These are phyloP conservation scores for Apodemus sylvaticus DNA, from an alignment of 2,113 vertebrate species.

Conservation along the genomic window DNA sequence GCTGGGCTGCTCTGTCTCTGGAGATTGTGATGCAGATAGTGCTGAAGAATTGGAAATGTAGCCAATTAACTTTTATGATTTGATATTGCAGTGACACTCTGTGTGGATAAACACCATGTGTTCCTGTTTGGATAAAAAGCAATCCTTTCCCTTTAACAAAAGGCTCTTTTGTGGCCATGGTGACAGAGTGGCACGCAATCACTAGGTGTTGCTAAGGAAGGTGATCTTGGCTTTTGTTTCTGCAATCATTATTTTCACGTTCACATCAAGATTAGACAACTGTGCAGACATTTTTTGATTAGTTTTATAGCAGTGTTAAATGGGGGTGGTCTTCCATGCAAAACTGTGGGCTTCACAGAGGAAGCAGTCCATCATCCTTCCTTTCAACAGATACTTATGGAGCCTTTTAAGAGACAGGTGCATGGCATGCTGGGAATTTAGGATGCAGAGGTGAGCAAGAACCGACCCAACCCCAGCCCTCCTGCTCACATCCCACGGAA, in stretches of 20 bases:
- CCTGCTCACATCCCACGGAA: background rate
- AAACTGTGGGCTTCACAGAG: background rate
- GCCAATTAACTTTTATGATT: slow-evolving; percentile 35
- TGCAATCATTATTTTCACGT: slow-evolving; percentile 48
- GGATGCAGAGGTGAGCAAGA: background rate
- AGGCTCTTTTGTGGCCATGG: background rate
- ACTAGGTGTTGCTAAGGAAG: background rate
- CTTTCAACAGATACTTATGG: fast-evolving
- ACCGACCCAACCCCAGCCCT: background rate
- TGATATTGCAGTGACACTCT: background rate
- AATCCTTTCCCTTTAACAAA: slow-evolving; percentile 29
- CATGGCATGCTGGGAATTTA: background rate
- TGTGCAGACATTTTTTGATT: background rate
- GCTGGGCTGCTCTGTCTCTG: background rate
- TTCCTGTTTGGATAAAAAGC: background rate
- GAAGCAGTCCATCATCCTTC: background rate
- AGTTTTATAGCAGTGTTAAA: background rate
- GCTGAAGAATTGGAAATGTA: background rate
- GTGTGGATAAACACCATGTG: background rate
- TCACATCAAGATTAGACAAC: slow-evolving; percentile 15
- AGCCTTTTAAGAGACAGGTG: background rate
- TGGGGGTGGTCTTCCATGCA: background rate
- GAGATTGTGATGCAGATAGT: background rate
- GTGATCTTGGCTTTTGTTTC: slow-evolving; percentile 29
- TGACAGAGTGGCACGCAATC: background rate